Percentiles rank a stretch among this genome's conserved stretches.
These are phyloP conservation scores for Rhabdornis inornatus DNA, from an alignment of 2,113 vertebrate genomes.

Conservation along the genomic window DNA sequence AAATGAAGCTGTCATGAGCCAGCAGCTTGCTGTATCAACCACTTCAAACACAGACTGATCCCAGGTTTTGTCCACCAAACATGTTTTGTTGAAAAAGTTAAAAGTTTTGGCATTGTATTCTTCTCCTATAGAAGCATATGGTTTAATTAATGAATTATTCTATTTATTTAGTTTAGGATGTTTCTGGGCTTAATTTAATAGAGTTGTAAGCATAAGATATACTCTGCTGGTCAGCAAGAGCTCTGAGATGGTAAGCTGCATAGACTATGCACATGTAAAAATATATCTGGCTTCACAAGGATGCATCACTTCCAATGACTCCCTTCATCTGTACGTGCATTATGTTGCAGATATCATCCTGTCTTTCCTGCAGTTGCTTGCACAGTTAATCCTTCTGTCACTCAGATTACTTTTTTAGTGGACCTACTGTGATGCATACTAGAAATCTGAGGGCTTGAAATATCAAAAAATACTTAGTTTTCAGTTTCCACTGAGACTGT, in stretches of 20 bases:
- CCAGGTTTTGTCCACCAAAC: neutral
- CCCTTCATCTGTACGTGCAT: neutral
- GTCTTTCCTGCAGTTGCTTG: neutral
- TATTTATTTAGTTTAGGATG: neutral
- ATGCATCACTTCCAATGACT: neutral
- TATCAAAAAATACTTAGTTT: neutral
- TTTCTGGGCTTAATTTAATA: neutral
- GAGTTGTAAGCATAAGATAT: neutral
- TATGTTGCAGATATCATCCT: neutral
- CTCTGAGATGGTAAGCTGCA: neutral
- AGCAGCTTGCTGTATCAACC: neutral
- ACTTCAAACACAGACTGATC: neutral
- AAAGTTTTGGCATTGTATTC: neutral
- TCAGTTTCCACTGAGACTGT: neutral
- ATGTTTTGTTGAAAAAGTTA: neutral
- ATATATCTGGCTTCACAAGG: neutral
- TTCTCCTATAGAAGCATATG: neutral
- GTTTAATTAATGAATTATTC: neutral
- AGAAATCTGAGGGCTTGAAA: neutral
- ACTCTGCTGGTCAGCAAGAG: neutral
- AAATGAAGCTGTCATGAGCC: neutral
- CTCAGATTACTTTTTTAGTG: neutral
- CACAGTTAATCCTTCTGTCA: neutral
- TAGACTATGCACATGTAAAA: rapidly evolving
- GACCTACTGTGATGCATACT: neutral